Evolutionary conservation across 2,888 invertebrate genomes (phyloP).

Genomic region (Ophonus ardosiacus): DNA sequence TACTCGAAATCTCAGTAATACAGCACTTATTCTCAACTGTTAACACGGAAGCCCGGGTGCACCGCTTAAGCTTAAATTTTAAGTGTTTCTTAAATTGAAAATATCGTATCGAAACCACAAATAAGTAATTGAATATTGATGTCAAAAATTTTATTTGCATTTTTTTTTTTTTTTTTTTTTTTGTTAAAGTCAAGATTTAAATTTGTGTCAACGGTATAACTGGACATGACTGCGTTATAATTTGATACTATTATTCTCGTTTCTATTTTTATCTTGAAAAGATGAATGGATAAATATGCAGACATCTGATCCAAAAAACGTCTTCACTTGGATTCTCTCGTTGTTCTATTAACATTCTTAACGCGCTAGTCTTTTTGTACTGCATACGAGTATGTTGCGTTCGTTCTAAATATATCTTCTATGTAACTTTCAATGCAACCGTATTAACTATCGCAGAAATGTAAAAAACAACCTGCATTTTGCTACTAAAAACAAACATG

Average conservation of each 20-base stretch:
- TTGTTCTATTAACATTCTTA: conserved; percentile 29
- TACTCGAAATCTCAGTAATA: no score
- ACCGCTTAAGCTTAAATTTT: no score
- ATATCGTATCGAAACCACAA: no score
- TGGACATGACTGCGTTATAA: no score
- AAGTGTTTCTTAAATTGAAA: no score
- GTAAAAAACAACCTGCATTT: neutral
- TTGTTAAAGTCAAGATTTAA: no score
- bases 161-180: no score
- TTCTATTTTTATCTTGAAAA: neutral
- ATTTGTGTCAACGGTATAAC: no score
- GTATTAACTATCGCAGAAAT: neutral
- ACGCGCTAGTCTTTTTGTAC: conserved; percentile 13
- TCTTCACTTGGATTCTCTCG: conserved; percentile 2
- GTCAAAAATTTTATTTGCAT: no score
- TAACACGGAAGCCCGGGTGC: no score
- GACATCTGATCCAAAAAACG: neutral
- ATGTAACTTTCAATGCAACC: neutral
- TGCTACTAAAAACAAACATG: neutral
- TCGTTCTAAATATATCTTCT: conserved; percentile 26
- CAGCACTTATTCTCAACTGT: no score
- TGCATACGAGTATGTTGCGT: neutral
- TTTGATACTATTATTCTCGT: neutral
- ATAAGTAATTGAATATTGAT: no score
- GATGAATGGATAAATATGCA: conserved; percentile 3